These are phyloP conservation scores for Malthinus flaveolus DNA, from an alignment of 2,888 invertebrate genomes.

Conservation along the genomic window DNA sequence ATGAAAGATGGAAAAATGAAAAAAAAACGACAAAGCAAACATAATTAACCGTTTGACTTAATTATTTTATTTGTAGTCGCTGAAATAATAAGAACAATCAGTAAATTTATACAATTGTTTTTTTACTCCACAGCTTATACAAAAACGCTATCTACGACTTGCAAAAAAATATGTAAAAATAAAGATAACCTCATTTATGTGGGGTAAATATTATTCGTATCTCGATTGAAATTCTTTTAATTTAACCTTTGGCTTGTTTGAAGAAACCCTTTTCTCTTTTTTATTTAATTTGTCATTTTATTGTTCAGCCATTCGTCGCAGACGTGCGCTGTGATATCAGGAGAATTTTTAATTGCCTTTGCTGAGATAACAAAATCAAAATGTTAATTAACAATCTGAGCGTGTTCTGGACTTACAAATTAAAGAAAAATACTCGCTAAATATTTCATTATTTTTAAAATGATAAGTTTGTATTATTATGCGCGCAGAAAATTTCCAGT, in stretches of 20 bases:
- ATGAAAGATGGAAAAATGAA: constrained; percentile 27
- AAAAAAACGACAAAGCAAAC: constrained; percentile 35
- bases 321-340: constrained; percentile 49
- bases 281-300: constrained; percentile 55
- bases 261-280: constrained; percentile 49
- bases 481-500: constrained; percentile 7
- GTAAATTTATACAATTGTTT: constrained; percentile 19
- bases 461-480: constrained; percentile 37
- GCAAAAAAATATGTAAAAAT: constrained; percentile 20
- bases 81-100: constrained; percentile 42
- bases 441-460: constrained; percentile 46
- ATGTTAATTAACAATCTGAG: constrained; percentile 56
- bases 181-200: constrained; percentile 31
- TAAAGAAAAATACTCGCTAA: constrained; percentile 54
- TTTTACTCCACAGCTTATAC: constrained; percentile 9
- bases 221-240: constrained; percentile 53
- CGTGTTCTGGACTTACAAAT: constrained; percentile 52
- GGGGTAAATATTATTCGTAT: constrained; percentile 37
- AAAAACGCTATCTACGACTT: constrained; percentile 6
- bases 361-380: constrained; percentile 56
- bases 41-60: constrained; percentile 49
- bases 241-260: constrained; percentile 51
- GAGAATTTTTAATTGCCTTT: constrained; percentile 55
- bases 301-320: constrained; percentile 48
- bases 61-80: constrained; percentile 45